Evolutionary conservation across 2,113 vertebrate genomes (phyloP).

Genomic region (Tilapia sparmanii): DNA sequence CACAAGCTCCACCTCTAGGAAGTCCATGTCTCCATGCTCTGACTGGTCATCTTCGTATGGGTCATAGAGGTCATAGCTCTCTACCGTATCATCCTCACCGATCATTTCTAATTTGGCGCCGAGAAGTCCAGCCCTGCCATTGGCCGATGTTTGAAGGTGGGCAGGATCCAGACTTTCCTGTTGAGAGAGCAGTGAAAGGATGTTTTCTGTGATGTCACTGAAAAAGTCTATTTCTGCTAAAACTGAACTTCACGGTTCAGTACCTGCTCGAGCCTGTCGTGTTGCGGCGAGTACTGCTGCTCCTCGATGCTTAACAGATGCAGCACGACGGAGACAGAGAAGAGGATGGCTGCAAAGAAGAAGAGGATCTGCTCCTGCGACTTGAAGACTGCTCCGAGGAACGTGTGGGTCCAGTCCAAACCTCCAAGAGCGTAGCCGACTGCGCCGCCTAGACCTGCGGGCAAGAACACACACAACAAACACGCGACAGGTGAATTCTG

Average conservation of each 20-base stretch:
- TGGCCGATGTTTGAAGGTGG: constrained; percentile 29
- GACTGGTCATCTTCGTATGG: constrained; percentile 72
- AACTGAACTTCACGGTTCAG: not conserved
- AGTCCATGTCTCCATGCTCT: constrained; percentile 79
- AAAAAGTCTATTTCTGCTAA: not conserved
- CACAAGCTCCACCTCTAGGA: constrained; percentile 81
- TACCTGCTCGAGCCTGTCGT: constrained; percentile 78
- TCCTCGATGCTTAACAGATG: constrained; percentile 95
- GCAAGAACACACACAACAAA: not conserved
- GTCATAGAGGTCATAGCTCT: constrained; percentile 65
- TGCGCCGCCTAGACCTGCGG: constrained; percentile 87
- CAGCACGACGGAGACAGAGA: constrained; percentile 82
- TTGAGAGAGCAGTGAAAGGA: not conserved
- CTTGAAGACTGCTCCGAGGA: constrained; percentile 80
- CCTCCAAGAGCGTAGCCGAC: constrained; percentile 93
- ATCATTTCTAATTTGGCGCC: constrained; percentile 70
- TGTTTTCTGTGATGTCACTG: not conserved
- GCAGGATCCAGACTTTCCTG: constrained; percentile 56
- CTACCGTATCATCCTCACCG: constrained; percentile 72
- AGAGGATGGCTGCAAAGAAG: constrained; percentile 89
- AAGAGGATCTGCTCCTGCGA: constrained; percentile 97
- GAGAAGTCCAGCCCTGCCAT: constrained; percentile 54
- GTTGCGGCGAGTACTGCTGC: constrained; percentile 83
- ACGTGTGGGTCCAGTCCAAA: constrained; percentile 94
- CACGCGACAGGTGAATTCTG: not conserved